phyloP scores from a whole-genome alignment of 2,888 invertebrate genomes.

The Drosophila rellima region DNA sequence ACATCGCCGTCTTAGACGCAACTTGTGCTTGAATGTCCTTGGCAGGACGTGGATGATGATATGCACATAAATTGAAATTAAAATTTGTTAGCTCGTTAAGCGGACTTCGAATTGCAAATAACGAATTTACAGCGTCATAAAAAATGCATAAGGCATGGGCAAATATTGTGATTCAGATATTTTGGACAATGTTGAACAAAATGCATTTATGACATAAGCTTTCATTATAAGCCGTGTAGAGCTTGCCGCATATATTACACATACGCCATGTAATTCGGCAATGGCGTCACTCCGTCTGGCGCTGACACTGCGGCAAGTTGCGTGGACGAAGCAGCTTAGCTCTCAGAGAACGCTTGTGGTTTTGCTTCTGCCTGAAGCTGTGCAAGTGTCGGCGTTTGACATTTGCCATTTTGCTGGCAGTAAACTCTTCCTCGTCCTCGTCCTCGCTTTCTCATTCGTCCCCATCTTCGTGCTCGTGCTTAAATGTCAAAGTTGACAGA shows the following conservation, averaged over 20 bases:
- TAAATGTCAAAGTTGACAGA: conserved; percentile 72
- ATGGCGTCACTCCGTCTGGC: conserved; percentile 67
- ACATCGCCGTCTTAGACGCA: conserved; percentile 12
- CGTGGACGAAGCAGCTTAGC: conserved; percentile 3
- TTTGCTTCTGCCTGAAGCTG: conserved; percentile 29
- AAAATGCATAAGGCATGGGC: conserved; percentile 32
- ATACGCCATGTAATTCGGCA: conserved; percentile 46
- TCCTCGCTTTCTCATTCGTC: neutral
- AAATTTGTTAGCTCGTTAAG: conserved; percentile 43
- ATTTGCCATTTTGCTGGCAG: conserved; percentile 60
- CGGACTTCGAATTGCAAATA: conserved; percentile 43
- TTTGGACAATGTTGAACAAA: conserved; percentile 26
- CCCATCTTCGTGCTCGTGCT: conserved; percentile 6
- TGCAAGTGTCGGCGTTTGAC: conserved; percentile 44
- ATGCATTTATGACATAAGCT: conserved; percentile 51
- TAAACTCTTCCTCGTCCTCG: conserved; percentile 1
- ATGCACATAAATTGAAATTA: conserved; percentile 66
- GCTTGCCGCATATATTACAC: conserved; percentile 40
- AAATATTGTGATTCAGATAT: conserved; percentile 9
- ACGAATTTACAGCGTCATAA: conserved; percentile 31
- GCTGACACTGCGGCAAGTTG: conserved; percentile 30
- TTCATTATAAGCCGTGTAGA: conserved; percentile 21
- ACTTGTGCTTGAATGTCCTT: conserved; percentile 39
- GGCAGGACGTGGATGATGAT: conserved; percentile 31
- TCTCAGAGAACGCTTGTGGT: conserved; percentile 3